Conservation (phyloP, 2,888 invertebrate genomes). For the Spialia ferax region DNA sequence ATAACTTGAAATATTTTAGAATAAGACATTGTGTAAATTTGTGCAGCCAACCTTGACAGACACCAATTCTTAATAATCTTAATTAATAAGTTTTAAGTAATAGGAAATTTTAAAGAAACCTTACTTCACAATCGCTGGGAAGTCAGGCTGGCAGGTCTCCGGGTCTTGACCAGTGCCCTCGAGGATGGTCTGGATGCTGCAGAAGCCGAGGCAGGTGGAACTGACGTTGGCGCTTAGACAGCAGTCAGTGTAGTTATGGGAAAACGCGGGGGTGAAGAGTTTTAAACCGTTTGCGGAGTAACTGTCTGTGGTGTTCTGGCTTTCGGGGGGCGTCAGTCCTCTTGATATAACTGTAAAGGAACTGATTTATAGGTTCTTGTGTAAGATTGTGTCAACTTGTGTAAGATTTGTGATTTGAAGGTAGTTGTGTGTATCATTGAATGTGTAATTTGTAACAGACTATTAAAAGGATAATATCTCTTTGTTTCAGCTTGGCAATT, state of each 20-base stretch:
- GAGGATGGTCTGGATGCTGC: constrained; percentile 92
- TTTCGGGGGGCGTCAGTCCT: constrained; percentile 87
- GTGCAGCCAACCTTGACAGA: no score
- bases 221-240: constrained; percentile 91
- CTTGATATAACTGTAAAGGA: constrained; percentile 87
- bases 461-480: no score
- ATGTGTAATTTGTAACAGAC: no score
- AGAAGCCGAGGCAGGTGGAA: constrained; percentile 92
- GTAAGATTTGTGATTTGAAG: no score
- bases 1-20: no score
- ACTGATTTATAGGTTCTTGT: not conserved
- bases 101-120: constrained; percentile 45
- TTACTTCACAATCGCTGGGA: constrained; percentile 91
- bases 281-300: constrained; percentile 77
- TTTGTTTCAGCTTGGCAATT: no score
- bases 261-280: constrained; percentile 70
- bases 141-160: constrained; percentile 93
- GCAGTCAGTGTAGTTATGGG: constrained; percentile 94
- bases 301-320: constrained; percentile 77
- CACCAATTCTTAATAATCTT: no score
- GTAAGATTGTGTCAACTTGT: not conserved
- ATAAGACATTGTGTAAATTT: no score
- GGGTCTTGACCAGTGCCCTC: constrained; percentile 94
- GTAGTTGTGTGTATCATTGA: no score
- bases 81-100: no score